A percentile compares a stretch with the other conserved stretches of the same genome.
Conservation (phyloP, 2,113 vertebrate genomes). For the Campylomormyrus tamandua region DNA sequence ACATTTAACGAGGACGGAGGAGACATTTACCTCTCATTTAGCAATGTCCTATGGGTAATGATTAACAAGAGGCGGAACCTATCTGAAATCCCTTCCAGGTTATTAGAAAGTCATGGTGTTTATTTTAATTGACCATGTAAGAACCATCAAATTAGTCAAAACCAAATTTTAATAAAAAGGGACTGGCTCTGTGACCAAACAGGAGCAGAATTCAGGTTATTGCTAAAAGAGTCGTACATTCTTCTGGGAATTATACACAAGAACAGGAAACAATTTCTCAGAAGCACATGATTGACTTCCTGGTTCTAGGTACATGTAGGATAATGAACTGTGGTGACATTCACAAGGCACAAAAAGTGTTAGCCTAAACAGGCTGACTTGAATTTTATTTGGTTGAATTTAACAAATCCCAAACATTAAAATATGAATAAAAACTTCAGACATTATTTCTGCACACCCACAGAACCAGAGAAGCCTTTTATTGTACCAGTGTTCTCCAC, state of each 20-base stretch:
- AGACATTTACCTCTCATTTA: neutral
- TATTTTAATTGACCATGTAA: neutral
- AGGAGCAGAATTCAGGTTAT: neutral
- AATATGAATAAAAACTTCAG: neutral
- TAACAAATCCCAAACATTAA: neutral
- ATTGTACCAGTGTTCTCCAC: neutral
- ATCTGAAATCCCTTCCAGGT: neutral
- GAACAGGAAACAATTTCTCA: neutral
- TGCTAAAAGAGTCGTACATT: neutral
- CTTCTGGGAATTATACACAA: neutral
- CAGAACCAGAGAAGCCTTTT: neutral
- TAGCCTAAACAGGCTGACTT: neutral
- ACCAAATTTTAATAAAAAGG: neutral
- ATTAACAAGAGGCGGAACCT: neutral
- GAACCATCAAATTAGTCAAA: neutral
- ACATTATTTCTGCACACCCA: neutral
- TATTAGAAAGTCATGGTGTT: neutral
- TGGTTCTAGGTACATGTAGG: neutral
- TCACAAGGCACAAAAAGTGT: neutral
- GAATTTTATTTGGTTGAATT: neutral
- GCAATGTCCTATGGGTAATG: neutral
- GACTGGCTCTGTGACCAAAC: neutral
- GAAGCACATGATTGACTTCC: neutral
- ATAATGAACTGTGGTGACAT: neutral
- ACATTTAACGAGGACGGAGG: neutral